Percentiles rank a stretch among this genome's conserved stretches.
phyloP scores from a whole-genome alignment of 1,140 invertebrate species.

The Diachasmimorpha longicaudata region DNA sequence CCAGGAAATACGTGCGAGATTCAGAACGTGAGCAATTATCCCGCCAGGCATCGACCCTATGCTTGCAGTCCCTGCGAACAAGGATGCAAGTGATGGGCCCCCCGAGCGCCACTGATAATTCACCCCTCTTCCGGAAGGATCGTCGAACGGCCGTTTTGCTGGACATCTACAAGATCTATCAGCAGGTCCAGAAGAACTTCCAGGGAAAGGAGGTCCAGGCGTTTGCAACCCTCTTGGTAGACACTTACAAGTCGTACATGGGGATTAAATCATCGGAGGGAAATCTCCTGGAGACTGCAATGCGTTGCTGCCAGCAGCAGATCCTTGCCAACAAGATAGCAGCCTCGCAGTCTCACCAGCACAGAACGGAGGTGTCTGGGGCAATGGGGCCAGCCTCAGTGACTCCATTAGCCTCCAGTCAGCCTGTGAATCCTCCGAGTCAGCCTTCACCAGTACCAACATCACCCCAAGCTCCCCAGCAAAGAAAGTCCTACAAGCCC shows the following conservation, averaged over 20 bases:
- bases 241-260: conserved; percentile 67
- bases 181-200: conserved; percentile 67
- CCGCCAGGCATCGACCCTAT: conserved; percentile 75
- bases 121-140: conserved; percentile 38
- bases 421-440: neutral
- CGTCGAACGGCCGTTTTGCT: conserved; percentile 60
- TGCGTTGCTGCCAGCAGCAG: conserved; percentile 52
- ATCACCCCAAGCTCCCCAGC: conserved; percentile 32
- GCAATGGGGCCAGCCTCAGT: neutral
- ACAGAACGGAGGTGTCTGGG: neutral
- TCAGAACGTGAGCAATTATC: conserved; percentile 78
- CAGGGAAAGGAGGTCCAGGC: conserved; percentile 62
- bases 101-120: conserved; percentile 31
- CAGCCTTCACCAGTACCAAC: conserved; percentile 33
- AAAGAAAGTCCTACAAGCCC: conserved; percentile 33
- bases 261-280: conserved; percentile 54
- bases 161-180: conserved; percentile 70
- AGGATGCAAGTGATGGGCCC: conserved; percentile 53
- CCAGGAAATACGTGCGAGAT: conserved; percentile 81
- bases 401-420: neutral
- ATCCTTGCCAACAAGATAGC: conserved; percentile 46
- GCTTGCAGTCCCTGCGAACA: conserved; percentile 67
- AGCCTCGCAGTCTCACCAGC: conserved; percentile 28
- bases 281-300: conserved; percentile 47
- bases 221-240: conserved; percentile 67